These are phyloP conservation scores for Drosophila nasuta DNA, from an alignment of 1,140 invertebrate genomes.

Conservation along the genomic window DNA sequence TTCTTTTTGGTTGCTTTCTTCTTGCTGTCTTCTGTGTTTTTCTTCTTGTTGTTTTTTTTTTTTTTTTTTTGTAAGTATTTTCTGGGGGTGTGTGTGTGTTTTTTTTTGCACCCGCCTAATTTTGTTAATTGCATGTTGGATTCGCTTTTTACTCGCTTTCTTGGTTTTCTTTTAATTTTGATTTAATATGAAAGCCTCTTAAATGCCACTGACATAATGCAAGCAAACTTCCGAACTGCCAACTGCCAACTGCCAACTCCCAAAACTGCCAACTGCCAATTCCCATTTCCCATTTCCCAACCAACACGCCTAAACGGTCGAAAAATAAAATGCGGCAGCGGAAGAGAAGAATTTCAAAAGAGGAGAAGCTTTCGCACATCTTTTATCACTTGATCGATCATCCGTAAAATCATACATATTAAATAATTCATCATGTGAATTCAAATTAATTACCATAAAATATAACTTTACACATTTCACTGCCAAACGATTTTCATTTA, in stretches of 20 bases:
- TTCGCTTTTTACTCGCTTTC: conserved; percentile 30
- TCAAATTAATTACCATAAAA: not conserved
- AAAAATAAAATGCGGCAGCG: conserved; percentile 35
- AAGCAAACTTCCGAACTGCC: conserved; percentile 3
- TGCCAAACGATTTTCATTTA: not conserved
- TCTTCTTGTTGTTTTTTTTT: conserved; percentile 25
- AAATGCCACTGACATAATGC: conserved; percentile 41
- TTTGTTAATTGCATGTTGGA: conserved; percentile 44
- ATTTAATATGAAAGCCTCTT: conserved; percentile 30
- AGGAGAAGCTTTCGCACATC: not conserved
- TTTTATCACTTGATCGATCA: conserved; percentile 23
- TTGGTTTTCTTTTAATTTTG: conserved; percentile 38
- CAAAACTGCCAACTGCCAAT: conserved; percentile 2
- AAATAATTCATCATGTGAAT: not conserved
- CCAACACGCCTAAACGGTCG: conserved; percentile 1
- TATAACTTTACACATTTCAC: not conserved
- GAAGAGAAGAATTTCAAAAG: conserved; percentile 17
- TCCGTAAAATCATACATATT: conserved; percentile 18
- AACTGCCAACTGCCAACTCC: not conserved
- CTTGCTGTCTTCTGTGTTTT: conserved; percentile 14
- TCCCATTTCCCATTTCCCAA: not conserved
- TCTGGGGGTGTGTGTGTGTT: not conserved
- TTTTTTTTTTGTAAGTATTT: conserved; percentile 10
- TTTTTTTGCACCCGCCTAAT: conserved; percentile 40
- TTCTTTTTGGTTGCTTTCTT: conserved; percentile 10